phyloP scores from a whole-genome alignment of 2,797 vertebrate genomes.

The Poecilia picta region DNA sequence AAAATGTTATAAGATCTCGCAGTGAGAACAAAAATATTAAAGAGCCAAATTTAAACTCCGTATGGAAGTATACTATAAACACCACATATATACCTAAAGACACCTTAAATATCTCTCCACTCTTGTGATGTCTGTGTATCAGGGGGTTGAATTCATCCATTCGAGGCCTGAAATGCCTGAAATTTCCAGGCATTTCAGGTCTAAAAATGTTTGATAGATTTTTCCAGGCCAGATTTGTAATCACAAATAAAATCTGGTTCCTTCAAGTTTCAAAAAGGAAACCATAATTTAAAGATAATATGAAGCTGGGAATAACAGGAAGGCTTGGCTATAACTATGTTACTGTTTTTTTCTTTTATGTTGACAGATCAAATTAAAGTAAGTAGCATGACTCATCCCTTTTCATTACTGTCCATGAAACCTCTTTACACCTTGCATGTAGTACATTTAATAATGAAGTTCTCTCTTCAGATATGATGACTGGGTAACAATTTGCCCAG shows the following conservation, averaged over 20 bases:
- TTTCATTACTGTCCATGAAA: constrained; percentile 43
- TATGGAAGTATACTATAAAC: background rate
- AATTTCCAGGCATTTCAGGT: too few relatives aligned
- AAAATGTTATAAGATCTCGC: background rate
- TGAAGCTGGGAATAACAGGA: background rate
- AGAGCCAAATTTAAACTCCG: background rate
- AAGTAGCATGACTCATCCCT: constrained; percentile 42
- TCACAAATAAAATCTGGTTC: background rate
- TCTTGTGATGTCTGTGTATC: background rate
- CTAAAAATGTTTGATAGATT: background rate
- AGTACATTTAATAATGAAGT: constrained; percentile 66
- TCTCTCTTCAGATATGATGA: constrained; percentile 45
- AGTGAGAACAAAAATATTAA: background rate
- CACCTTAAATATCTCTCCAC: background rate
- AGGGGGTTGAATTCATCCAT: background rate
- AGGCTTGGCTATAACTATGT: constrained; percentile 3
- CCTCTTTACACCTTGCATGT: constrained; percentile 50
- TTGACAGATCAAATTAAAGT: constrained; percentile 40
- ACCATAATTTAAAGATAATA: constrained; percentile 14
- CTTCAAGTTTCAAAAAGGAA: background rate
- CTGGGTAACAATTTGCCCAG: constrained; percentile 56
- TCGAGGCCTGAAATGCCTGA: too few relatives aligned
- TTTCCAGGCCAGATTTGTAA: background rate
- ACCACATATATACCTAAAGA: background rate
- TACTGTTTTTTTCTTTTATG: constrained; percentile 13